Percentiles rank a stretch among this genome's conserved stretches.
Evolutionary conservation across 37 sponge, comb jelly and placozoan genomes (phyloP).

Genomic region (Theonella swinhoei): DNA sequence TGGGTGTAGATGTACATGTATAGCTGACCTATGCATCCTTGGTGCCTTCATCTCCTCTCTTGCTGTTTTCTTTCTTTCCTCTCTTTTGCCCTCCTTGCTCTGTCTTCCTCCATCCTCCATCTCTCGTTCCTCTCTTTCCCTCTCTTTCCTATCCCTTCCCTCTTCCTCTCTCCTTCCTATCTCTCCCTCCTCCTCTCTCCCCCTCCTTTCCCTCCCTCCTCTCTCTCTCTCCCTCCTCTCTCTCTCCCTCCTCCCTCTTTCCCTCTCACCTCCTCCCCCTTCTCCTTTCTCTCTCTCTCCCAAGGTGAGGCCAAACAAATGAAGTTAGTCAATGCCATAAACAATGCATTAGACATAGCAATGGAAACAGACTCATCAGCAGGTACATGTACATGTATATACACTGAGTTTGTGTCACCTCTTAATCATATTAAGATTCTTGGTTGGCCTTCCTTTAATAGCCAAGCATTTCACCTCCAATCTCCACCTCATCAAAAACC

Average conservation of each 20-base stretch:
- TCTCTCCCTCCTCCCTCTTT: background rate
- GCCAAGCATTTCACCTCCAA: too few species aligned
- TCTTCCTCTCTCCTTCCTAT: background rate
- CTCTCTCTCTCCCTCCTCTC: background rate
- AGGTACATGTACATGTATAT: conserved; percentile 22
- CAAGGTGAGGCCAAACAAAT: conserved; percentile 76
- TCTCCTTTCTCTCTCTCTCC: too few species aligned
- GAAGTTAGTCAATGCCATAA: conserved; percentile 90
- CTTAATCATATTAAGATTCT: too few species aligned
- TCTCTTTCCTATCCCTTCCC: background rate
- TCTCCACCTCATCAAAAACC: too few species aligned
- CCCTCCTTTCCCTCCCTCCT: too few species aligned
- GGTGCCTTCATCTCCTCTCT: too few species aligned
- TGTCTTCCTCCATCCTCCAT: background rate
- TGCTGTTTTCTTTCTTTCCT: background rate
- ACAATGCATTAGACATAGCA: conserved; percentile 84
- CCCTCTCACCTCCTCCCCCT: background rate
- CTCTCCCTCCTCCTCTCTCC: background rate
- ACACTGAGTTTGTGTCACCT: too few species aligned
- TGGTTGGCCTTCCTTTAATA: too few species aligned
- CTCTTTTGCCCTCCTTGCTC: too few species aligned
- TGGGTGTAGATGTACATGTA: background rate
- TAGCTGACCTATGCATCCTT: background rate
- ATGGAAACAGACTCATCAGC: conserved; percentile 80
- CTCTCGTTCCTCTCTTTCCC: background rate